These are phyloP conservation scores for Passer domesticus DNA, from an alignment of 2,113 vertebrate genomes.

Conservation along the genomic window DNA sequence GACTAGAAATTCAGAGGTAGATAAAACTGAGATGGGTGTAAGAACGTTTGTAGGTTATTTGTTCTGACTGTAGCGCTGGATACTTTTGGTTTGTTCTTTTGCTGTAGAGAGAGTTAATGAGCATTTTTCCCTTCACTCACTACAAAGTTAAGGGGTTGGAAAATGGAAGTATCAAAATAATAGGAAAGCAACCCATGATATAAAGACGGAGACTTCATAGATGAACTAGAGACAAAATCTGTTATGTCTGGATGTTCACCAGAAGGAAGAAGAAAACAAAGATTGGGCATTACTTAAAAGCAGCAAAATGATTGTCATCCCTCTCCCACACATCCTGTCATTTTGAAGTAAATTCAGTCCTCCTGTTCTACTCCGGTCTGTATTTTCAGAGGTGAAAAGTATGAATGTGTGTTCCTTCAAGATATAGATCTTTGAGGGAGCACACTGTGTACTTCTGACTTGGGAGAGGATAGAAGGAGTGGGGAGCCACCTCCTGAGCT, in stretches of 20 bases:
- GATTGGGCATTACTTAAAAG: background rate
- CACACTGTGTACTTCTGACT: accelerated
- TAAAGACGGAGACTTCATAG: background rate
- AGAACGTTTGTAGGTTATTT: background rate
- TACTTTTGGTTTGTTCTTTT: background rate
- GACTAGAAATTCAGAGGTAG: background rate
- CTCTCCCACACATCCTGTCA: background rate
- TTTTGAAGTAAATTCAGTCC: background rate
- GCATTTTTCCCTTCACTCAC: background rate
- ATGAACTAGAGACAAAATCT: background rate
- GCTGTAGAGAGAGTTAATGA: background rate
- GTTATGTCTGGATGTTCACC: background rate
- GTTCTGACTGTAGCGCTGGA: background rate
- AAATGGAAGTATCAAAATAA: background rate
- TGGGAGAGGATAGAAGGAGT: background rate
- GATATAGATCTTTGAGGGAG: background rate
- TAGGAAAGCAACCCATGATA: background rate
- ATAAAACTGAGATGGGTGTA: background rate
- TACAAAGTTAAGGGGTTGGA: background rate
- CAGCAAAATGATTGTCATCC: background rate
- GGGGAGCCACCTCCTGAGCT: background rate
- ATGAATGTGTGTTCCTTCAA: accelerated
- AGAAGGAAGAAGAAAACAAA: background rate
- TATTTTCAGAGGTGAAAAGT: background rate
- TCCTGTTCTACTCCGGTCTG: background rate